phyloP scores from a whole-genome alignment of 2,113 vertebrate species.

The Hemicordylus capensis region DNA sequence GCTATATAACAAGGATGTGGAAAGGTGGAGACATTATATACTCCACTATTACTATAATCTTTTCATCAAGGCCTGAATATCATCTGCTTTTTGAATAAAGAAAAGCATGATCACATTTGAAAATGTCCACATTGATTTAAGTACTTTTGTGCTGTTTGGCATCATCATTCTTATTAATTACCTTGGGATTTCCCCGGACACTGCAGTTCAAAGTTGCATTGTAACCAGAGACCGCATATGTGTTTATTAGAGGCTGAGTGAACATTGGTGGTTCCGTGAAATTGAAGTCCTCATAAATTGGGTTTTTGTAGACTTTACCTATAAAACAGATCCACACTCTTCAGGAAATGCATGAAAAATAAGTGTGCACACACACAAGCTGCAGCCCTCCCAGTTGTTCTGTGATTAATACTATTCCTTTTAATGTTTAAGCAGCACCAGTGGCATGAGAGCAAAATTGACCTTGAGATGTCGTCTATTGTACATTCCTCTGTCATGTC shows the following conservation, averaged over 20 bases:
- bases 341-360: background rate
- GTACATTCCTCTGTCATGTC: background rate
- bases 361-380: background rate
- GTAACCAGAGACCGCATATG: constrained; percentile 91
- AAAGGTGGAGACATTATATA: background rate
- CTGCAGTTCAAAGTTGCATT: constrained; percentile 95
- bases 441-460: background rate
- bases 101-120: background rate
- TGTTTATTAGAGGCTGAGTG: constrained; percentile 93
- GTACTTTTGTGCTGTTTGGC: fast-evolving
- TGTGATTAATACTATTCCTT: background rate
- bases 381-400: background rate
- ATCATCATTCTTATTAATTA: constrained; percentile 59
- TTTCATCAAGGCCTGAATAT: background rate
- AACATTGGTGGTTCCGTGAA: constrained; percentile 91
- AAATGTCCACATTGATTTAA: background rate
- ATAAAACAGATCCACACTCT: constrained; percentile 34
- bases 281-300: constrained; percentile 87
- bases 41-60: background rate
- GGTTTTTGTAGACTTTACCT: constrained; percentile 89
- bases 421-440: fast-evolving
- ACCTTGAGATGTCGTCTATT: background rate
- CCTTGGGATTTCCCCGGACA: constrained; percentile 94
- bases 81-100: background rate
- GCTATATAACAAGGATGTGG: background rate